phyloP scores from a whole-genome alignment of 2,113 vertebrate genomes.

The Oenanthe melanoleuca region DNA sequence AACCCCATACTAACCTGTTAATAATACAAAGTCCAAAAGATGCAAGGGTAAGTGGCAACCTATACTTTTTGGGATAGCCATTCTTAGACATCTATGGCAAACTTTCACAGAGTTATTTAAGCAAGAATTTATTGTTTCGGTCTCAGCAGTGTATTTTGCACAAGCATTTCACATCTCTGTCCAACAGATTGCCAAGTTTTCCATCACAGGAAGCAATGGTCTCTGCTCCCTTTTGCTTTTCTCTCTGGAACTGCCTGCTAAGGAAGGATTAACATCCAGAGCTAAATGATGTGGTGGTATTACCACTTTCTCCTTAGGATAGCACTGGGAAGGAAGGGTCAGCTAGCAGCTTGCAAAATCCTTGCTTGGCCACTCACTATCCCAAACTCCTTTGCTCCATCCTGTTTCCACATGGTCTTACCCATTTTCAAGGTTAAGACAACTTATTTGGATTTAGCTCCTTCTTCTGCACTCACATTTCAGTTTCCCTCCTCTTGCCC shows the following conservation, averaged over 20 bases:
- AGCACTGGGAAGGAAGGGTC: neutral
- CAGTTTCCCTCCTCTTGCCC: neutral
- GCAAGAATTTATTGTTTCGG: neutral
- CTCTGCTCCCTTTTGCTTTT: neutral
- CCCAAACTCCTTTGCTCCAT: neutral
- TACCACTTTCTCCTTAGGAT: neutral
- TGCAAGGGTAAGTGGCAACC: neutral
- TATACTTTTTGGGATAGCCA: neutral
- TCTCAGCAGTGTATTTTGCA: neutral
- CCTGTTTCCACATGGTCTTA: neutral
- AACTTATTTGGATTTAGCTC: neutral
- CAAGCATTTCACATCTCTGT: neutral
- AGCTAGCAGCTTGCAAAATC: neutral
- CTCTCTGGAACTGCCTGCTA: neutral
- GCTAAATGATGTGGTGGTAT: neutral
- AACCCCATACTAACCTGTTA: neutral
- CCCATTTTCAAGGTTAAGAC: neutral
- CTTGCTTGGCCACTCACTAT: neutral
- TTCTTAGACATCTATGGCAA: neutral
- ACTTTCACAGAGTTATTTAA: neutral
- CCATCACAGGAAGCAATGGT: neutral
- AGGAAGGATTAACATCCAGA: neutral
- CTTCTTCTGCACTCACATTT: neutral
- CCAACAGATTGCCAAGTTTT: neutral
- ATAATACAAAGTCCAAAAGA: neutral